These are phyloP conservation scores for Archips xylosteana DNA, from an alignment of 2,888 invertebrate species.

Conservation along the genomic window DNA sequence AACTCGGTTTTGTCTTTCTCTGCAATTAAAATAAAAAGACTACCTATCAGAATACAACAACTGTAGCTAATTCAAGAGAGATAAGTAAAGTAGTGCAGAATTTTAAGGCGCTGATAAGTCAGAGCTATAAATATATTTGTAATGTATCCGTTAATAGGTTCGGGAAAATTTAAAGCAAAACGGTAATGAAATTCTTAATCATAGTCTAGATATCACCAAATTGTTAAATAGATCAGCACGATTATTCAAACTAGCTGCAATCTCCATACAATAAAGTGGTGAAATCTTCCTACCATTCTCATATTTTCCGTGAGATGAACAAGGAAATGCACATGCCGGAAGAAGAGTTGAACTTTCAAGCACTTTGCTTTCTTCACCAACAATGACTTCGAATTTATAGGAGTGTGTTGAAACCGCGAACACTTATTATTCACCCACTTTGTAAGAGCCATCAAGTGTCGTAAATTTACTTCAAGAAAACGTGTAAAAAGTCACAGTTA, in stretches of 20 bases:
- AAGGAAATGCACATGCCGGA: slow-evolving; percentile 60
- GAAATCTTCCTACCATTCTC: slow-evolving; percentile 38
- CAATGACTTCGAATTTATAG: slow-evolving; percentile 64
- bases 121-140: no score
- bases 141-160: no score
- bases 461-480: background rate
- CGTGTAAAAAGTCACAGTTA: background rate
- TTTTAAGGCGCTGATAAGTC: no score
- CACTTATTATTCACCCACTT: slow-evolving; percentile 42
- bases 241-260: slow-evolving; percentile 12
- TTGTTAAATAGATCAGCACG: slow-evolving; percentile 7
- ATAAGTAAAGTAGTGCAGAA: no score
- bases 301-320: slow-evolving; percentile 45
- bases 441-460: background rate
- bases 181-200: no score
- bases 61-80: no score
- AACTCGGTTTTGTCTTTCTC: no score
- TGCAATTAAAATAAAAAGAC: no score
- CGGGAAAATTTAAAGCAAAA: no score
- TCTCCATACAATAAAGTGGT: slow-evolving; percentile 27
- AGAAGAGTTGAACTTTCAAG: slow-evolving; percentile 51
- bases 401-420: slow-evolving; percentile 60
- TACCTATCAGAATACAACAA: no score
- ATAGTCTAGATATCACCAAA: background rate
- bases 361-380: slow-evolving; percentile 58